Conservation (phyloP, 2,888 invertebrate species). For the Panorpa germanica region DNA sequence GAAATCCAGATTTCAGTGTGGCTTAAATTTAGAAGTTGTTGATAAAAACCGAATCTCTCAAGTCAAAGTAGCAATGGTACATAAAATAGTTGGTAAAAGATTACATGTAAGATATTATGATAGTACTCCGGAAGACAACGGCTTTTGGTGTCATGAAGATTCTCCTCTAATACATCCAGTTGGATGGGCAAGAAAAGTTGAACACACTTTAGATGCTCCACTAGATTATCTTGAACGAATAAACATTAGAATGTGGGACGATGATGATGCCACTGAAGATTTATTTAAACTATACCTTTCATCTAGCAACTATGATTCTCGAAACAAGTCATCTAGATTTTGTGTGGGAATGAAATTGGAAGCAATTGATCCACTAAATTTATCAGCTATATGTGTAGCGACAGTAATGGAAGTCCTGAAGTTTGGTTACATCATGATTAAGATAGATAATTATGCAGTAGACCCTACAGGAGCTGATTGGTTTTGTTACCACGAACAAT, state of each 20-base stretch:
- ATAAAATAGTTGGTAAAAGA: conserved; percentile 81
- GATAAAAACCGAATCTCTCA: conserved; percentile 92
- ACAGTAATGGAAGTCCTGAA: conserved; percentile 86
- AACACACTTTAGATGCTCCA: conserved; percentile 76
- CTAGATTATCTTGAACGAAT: conserved; percentile 57
- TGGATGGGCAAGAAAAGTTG: conserved; percentile 86
- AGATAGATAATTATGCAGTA: conserved; percentile 84
- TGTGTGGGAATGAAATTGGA: conserved; percentile 86
- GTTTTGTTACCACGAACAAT: conserved; percentile 92
- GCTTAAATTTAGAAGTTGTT: conserved; percentile 80
- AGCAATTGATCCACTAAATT: conserved; percentile 90
- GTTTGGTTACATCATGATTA: conserved; percentile 89
- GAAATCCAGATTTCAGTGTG: conserved; percentile 64
- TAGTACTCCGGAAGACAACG: conserved; percentile 55
- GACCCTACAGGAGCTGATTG: conserved; percentile 76
- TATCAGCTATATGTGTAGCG: conserved; percentile 87
- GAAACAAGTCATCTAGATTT: conserved; percentile 35
- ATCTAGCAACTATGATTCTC: conserved; percentile 29
- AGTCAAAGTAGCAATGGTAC: conserved; percentile 75
- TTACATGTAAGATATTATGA: conserved; percentile 82
- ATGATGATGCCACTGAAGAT: conserved; percentile 64
- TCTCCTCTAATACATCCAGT: conserved; percentile 89
- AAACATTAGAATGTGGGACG: conserved; percentile 45
- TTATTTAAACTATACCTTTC: conserved; percentile 50
- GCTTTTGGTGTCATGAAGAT: conserved; percentile 95